These are phyloP conservation scores for Rhingia rostrata DNA, from an alignment of 2,888 invertebrate species.

Conservation along the genomic window DNA sequence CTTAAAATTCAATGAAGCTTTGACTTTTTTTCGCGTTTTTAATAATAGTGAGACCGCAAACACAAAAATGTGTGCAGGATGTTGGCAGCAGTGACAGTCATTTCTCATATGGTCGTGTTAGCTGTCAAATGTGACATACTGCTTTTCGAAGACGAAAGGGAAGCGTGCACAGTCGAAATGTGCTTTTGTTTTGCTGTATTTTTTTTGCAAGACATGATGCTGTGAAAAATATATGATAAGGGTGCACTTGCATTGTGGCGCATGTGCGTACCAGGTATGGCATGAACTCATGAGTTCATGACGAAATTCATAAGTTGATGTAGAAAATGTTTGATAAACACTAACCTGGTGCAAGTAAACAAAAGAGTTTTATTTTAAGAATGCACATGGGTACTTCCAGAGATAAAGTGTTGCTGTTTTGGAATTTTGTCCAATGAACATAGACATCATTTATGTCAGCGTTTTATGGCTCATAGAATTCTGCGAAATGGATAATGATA, in stretches of 20 bases:
- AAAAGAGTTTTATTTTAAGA: too few relatives aligned
- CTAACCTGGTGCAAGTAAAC: too few relatives aligned
- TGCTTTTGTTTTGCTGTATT: neutral
- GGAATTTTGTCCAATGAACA: too few relatives aligned
- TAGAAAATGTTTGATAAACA: too few relatives aligned
- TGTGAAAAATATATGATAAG: neutral
- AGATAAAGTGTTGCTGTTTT: too few relatives aligned
- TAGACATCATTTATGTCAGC: too few relatives aligned
- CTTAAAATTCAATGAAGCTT: conserved; percentile 65
- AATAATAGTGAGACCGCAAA: conserved; percentile 67
- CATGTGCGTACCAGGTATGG: neutral
- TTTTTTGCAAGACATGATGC: neutral
- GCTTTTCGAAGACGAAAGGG: conserved; percentile 34
- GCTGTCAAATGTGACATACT: conserved; percentile 65
- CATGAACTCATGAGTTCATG: too few relatives aligned
- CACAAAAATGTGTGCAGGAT: conserved; percentile 71
- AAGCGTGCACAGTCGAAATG: conserved; percentile 35
- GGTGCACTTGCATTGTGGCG: neutral
- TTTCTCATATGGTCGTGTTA: conserved; percentile 67
- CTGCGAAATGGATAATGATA: too few relatives aligned
- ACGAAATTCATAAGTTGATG: neutral
- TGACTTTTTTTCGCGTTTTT: conserved; percentile 8
- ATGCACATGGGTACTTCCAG: too few relatives aligned
- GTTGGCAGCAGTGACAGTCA: conserved; percentile 72
- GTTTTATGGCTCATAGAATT: too few relatives aligned